Evolutionary conservation across 37 sponge, comb jelly and placozoan species (phyloP), one percentile per base, ranked within the genome.

Genomic region (Beroe ovata): DNA sequence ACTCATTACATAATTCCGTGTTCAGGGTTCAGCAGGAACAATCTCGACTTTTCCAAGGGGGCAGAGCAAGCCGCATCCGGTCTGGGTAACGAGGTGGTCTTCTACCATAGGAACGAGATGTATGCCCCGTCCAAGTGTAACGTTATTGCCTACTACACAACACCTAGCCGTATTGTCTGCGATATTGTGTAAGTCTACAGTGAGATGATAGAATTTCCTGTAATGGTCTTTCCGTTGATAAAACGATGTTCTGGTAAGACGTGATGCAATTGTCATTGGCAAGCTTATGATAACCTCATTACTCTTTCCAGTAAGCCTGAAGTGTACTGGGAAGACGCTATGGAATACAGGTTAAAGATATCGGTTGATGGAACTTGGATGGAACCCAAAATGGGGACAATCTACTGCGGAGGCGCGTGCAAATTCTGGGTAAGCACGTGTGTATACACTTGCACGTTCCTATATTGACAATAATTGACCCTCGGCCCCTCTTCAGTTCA

Each of bases 161-260:
- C 90, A n/a, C 23, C 91, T 0, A 60, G 19, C 0, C 66, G 90
- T 59, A 95, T 95, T 35, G 88, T 92, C 66, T 95, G 95, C 64
- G 71, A 60, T 38, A 89, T 92, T 0, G 81, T 64, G 95, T 93
- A 69, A 39, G 71, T n/a, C n/a, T n/a, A n/a, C n/a, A n/a, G n/a
- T n/a, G n/a, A n/a, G n/a, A n/a, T n/a, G n/a, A n/a, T n/a, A n/a
- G n/a, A n/a, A n/a, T n/a, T n/a, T n/a, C n/a, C n/a, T n/a, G n/a
- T n/a, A n/a, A n/a, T n/a, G n/a, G n/a, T n/a, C n/a, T n/a, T n/a
- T n/a, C n/a, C n/a, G n/a, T n/a, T n/a, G n/a, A n/a, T n/a, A n/a
- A n/a, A n/a, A n/a, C n/a, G n/a, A n/a, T n/a, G n/a, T n/a, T n/a
- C n/a, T n/a, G n/a, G n/a, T n/a, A n/a, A n/a, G n/a, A n/a, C n/a